Conservation (phyloP, 2,888 invertebrate genomes). For the Lydus trimaculatus region DNA sequence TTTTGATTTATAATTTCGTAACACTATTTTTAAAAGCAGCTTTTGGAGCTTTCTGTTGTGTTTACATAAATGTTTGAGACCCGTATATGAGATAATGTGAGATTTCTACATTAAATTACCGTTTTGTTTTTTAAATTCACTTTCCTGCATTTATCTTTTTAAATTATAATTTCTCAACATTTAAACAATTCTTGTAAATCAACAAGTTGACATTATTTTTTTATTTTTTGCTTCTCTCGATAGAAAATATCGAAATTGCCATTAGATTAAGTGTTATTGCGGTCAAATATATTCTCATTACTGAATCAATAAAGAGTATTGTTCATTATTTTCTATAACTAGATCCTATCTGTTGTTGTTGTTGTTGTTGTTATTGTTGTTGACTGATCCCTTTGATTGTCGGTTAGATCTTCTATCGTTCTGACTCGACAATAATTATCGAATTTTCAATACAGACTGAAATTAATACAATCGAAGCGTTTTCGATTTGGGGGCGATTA, state of each 20-base stretch:
- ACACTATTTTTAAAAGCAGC: not conserved
- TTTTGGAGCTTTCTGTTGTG: not conserved
- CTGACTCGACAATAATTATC: conserved; percentile 14
- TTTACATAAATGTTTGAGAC: not conserved
- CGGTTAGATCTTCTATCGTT: not conserved
- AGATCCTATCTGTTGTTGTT: not conserved
- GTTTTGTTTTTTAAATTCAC: not conserved
- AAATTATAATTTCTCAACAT: not conserved
- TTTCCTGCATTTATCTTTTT: not conserved
- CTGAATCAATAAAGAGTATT: not conserved
- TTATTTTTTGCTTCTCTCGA: too few relatives aligned
- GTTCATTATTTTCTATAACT: not conserved
- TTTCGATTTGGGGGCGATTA: too few relatives aligned
- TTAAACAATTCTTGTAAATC: not conserved
- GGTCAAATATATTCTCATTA: not conserved
- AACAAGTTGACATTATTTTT: not conserved
- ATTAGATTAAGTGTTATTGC: conserved; percentile 7
- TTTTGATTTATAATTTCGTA: not conserved
- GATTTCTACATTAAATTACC: not conserved
- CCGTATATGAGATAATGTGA: not conserved
- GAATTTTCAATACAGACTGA: not conserved
- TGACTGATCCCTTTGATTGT: not conserved
- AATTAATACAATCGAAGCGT: too few relatives aligned
- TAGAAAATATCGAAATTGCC: conserved; percentile 8
- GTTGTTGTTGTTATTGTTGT: not conserved